Conservation (phyloP, 2,797 vertebrate species). For the Fistularia tabacaria region DNA sequence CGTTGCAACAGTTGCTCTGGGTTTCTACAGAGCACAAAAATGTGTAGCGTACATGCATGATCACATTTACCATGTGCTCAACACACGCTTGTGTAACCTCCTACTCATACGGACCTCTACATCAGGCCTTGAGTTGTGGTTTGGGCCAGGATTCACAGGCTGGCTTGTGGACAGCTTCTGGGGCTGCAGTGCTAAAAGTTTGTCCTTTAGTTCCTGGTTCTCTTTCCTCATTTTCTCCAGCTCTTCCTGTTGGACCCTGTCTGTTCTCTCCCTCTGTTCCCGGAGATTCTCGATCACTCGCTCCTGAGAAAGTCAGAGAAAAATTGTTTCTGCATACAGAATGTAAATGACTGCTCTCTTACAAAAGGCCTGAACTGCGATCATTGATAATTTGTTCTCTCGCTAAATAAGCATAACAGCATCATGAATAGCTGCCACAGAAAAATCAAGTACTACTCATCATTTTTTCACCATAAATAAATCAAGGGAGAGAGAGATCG, state of each 20-base stretch:
- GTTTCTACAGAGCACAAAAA: not conserved
- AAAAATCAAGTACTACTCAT: conserved; percentile 56
- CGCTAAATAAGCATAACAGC: conserved; percentile 16
- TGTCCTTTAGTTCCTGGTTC: conserved; percentile 92
- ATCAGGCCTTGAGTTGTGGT: conserved; percentile 66
- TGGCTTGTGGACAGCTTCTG: conserved; percentile 61
- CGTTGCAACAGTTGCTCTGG: not conserved
- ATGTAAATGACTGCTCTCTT: conserved; percentile 10
- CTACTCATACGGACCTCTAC: conserved; percentile 82
- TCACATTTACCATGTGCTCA: not conserved
- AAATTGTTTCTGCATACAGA: conserved; percentile 15
- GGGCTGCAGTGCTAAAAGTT: conserved; percentile 83
- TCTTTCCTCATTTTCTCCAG: conserved; percentile 88
- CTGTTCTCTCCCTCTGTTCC: conserved; percentile 88
- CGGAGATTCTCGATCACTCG: conserved; percentile 93
- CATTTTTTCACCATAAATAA: conserved; percentile 57
- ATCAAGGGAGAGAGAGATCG: conserved; percentile 17
- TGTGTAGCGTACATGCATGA: not conserved
- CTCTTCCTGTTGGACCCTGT: conserved; percentile 86
- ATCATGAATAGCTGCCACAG: conserved; percentile 40
- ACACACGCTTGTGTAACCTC: not conserved
- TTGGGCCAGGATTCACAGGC: conserved; percentile 26
- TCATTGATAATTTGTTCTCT: conserved; percentile 24
- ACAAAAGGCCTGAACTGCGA: conserved; percentile 29
- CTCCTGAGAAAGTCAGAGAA: conserved; percentile 72